Evolutionary conservation across 2,797 vertebrate genomes (phyloP).

Genomic region (Sebastolobus altivelis): DNA sequence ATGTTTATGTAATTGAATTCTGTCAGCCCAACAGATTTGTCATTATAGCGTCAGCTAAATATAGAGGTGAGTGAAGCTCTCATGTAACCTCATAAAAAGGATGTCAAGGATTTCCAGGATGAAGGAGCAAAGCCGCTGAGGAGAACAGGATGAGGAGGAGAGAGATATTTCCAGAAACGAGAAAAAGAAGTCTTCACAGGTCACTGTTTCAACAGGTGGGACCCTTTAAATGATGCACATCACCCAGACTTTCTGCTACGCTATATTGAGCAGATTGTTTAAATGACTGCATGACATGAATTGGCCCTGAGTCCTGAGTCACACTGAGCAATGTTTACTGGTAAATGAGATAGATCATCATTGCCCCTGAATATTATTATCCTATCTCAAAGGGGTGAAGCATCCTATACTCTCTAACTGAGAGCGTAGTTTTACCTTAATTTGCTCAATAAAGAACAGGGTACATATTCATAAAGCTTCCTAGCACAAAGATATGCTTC

Average conservation of each 20-base stretch:
- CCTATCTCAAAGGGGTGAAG: not conserved
- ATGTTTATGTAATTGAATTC: slow-evolving; percentile 70
- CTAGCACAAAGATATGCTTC: too few species aligned
- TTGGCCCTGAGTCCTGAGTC: not conserved
- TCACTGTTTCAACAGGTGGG: slow-evolving; percentile 40
- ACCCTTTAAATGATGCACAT: not conserved
- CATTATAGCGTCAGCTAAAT: slow-evolving; percentile 69
- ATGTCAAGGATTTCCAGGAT: slow-evolving; percentile 77
- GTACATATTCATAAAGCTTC: too few species aligned
- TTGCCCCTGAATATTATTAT: not conserved
- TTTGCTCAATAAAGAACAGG: not conserved
- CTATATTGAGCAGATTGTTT: not conserved
- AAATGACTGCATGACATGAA: not conserved
- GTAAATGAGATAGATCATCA: not conserved
- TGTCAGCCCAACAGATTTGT: slow-evolving; percentile 61
- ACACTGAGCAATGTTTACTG: not conserved
- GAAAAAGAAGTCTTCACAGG: slow-evolving; percentile 31
- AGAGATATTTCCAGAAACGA: slow-evolving; percentile 41
- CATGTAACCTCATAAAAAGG: slow-evolving; percentile 71
- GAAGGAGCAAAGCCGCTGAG: slow-evolving; percentile 47
- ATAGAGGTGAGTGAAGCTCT: slow-evolving; percentile 65
- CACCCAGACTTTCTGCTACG: not conserved
- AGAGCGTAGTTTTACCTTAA: not conserved
- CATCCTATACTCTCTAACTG: not conserved
- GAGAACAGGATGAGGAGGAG: slow-evolving; percentile 27